Conservation (phyloP, 2,797 vertebrate species). For the Petrocephalus schoutedeni region DNA sequence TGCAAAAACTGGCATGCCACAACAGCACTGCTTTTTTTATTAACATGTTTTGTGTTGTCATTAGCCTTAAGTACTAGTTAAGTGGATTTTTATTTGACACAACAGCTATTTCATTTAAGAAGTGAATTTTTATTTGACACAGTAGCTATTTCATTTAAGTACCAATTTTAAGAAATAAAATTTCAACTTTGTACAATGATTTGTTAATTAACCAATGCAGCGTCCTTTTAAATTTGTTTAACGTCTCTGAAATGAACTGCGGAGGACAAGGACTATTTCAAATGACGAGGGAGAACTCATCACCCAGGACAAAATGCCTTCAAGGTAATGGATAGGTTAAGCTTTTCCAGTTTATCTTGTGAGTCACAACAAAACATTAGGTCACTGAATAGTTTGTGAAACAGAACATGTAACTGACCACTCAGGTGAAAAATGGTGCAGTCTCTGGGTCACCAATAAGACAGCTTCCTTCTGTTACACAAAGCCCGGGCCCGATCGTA, state of each 20-base stretch:
- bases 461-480: not conserved
- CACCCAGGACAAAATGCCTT: not conserved
- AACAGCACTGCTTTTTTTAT: not conserved
- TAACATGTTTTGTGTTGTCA: not conserved
- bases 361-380: not conserved
- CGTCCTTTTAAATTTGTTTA: not conserved
- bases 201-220: not conserved
- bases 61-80: not conserved
- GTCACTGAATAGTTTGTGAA: not conserved
- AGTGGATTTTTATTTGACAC: not conserved
- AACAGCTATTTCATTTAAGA: not conserved
- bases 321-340: not conserved
- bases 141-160: not conserved
- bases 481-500: not conserved
- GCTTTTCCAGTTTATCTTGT: not conserved
- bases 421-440: not conserved
- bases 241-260: not conserved
- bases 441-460: not conserved
- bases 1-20: not conserved
- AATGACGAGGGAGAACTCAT: not conserved
- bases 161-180: not conserved
- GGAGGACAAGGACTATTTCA: slow-evolving; percentile 1
- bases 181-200: not conserved
- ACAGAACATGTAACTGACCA: not conserved
- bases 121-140: not conserved